Evolutionary conservation across 1,140 invertebrate species (phyloP).

Genomic region (Drosophila rhopaloa): DNA sequence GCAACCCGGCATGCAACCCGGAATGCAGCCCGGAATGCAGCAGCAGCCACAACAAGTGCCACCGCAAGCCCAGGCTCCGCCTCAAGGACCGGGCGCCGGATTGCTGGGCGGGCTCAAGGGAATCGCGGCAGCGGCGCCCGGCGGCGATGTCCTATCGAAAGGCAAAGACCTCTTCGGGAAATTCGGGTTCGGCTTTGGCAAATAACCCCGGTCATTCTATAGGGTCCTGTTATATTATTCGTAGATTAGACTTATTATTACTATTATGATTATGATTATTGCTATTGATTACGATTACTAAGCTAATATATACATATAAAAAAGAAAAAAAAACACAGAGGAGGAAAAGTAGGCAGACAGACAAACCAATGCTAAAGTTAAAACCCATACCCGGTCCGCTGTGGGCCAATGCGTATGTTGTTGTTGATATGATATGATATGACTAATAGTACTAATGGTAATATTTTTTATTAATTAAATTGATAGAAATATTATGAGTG

Average conservation of each 20-base stretch:
- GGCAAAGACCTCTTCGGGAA: conserved; percentile 97
- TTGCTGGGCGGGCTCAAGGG: conserved; percentile 79
- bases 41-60: conserved; percentile 84
- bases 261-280: conserved; percentile 77
- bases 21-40: conserved; percentile 52
- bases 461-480: conserved; percentile 83
- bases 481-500: conserved; percentile 76
- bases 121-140: conserved; percentile 91
- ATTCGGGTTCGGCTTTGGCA: conserved; percentile 91
- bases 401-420: conserved; percentile 28
- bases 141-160: conserved; percentile 93
- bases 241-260: conserved; percentile 79
- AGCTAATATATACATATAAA: conserved; percentile 58
- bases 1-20: conserved; percentile 66
- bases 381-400: conserved; percentile 12
- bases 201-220: conserved; percentile 87
- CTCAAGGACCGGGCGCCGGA: conserved; percentile 80
- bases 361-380: conserved; percentile 25
- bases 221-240: conserved; percentile 84
- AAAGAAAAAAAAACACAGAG: conserved; percentile 20
- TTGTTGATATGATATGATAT: conserved; percentile 53
- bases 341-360: conserved; percentile 15
- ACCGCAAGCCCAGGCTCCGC: conserved; percentile 84
- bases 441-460: conserved; percentile 75
- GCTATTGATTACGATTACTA: conserved; percentile 75